Conservation (phyloP, 1,140 invertebrate species). For the Mamestra configurata region DNA sequence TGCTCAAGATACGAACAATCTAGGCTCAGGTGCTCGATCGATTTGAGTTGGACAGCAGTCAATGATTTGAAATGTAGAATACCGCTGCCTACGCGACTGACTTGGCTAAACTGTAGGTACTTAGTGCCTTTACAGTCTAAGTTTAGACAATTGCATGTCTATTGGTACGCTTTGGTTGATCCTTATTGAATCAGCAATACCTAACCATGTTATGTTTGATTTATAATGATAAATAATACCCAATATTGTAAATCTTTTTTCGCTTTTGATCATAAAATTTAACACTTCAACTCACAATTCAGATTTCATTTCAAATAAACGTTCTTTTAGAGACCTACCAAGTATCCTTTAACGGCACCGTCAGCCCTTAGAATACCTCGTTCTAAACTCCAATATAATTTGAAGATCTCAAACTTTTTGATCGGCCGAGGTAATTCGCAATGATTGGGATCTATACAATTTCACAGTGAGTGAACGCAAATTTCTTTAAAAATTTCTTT, state of each 20-base stretch:
- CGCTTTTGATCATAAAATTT: constrained; percentile 13
- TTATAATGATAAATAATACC: not conserved
- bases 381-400: constrained; percentile 40
- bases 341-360: constrained; percentile 22
- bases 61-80: constrained; percentile 32
- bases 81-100: not conserved
- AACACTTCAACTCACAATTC: not conserved
- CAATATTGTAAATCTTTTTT: constrained; percentile 9
- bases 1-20: constrained; percentile 34
- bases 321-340: not conserved
- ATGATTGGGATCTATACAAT: constrained; percentile 69
- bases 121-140: not conserved
- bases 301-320: constrained; percentile 39
- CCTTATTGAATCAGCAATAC: no score
- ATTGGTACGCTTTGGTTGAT: no score
- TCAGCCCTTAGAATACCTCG: constrained; percentile 7
- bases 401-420: constrained; percentile 49
- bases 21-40: constrained; percentile 24
- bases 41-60: constrained; percentile 25
- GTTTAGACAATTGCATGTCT: no score
- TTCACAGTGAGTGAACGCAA: constrained; percentile 67
- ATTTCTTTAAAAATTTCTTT: constrained; percentile 71
- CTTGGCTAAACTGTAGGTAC: not conserved
- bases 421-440: constrained; percentile 43
- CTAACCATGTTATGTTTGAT: no score